A percentile compares a stretch with the other conserved stretches of the same genome.
Conservation (phyloP, 2,888 invertebrate species). For the Chaitophorus viminalis region DNA sequence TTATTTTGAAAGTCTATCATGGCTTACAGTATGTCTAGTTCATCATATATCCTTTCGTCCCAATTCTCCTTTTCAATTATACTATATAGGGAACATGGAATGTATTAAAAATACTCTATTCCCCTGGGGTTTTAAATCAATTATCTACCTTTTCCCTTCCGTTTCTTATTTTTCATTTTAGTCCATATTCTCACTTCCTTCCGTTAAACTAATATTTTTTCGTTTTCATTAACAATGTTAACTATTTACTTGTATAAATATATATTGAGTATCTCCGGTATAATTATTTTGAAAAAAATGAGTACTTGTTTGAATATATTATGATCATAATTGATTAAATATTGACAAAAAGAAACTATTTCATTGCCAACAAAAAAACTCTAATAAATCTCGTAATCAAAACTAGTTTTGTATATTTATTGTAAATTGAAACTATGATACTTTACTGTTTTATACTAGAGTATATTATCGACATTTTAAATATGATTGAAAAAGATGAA, state of each 20-base stretch:
- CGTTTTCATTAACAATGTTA: neutral
- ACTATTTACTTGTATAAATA: too few relatives aligned
- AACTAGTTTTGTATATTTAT: neutral
- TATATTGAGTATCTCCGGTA: too few relatives aligned
- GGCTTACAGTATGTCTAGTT: constrained; percentile 24
- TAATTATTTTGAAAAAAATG: too few relatives aligned
- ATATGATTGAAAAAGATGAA: neutral
- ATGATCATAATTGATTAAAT: neutral
- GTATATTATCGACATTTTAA: neutral
- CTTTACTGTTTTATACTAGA: neutral
- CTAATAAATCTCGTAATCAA: neutral
- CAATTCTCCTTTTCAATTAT: constrained; percentile 33
- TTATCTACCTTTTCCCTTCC: constrained; percentile 27
- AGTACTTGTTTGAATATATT: too few relatives aligned
- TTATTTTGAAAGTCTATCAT: constrained; percentile 16
- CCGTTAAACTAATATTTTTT: neutral
- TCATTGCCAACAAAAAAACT: neutral
- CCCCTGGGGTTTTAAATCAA: constrained; percentile 27
- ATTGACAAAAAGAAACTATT: neutral
- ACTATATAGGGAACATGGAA: neutral
- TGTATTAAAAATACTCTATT: constrained; percentile 21
- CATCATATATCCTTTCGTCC: constrained; percentile 16
- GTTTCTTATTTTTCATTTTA: constrained; percentile 27
- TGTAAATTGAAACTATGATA: neutral
- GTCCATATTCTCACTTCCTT: neutral